Percentiles rank a stretch among this genome's conserved stretches.
phyloP scores from a whole-genome alignment of 2,113 vertebrate species.

The Fulmarus glacialis region DNA sequence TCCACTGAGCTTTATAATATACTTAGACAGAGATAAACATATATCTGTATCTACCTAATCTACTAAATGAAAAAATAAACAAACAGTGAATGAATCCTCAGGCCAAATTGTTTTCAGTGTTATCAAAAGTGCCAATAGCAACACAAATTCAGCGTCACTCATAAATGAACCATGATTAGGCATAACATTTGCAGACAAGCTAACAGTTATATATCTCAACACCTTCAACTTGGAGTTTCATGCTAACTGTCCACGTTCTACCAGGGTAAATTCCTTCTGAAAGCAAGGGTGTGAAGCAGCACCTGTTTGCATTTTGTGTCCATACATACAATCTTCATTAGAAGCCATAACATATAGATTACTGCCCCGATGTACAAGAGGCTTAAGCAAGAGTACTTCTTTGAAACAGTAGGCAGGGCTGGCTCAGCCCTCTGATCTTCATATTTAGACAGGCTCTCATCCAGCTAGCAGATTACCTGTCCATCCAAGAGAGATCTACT shows the following conservation, averaged over 20 bases:
- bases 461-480: background rate
- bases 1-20: background rate
- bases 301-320: background rate
- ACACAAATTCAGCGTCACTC: background rate
- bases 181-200: background rate
- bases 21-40: background rate
- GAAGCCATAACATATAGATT: background rate
- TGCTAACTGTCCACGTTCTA: background rate
- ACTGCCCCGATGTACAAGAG: background rate
- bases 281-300: background rate
- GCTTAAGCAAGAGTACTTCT: background rate
- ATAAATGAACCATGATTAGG: background rate
- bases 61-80: background rate
- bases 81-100: background rate
- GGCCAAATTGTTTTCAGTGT: background rate
- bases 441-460: background rate
- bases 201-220: background rate
- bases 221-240: background rate
- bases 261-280: background rate
- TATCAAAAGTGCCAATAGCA: background rate
- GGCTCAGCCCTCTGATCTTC: background rate
- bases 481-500: background rate
- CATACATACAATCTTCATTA: background rate
- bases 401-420: background rate
- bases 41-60: background rate